Evolutionary conservation across 2,888 invertebrate species (phyloP).

Genomic region (Rhaphigaster nebulosa): DNA sequence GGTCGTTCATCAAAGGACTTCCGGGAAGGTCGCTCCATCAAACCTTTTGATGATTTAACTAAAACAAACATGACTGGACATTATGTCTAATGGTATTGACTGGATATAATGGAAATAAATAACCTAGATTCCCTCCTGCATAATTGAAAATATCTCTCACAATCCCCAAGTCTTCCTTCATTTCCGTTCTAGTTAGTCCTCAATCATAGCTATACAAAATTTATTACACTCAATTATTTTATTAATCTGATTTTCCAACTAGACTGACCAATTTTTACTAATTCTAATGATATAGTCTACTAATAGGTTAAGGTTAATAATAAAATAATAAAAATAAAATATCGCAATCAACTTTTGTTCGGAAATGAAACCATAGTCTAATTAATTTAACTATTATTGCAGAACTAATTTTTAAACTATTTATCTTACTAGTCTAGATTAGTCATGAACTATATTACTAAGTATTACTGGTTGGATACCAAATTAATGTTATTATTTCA

Average conservation of each 20-base stretch:
- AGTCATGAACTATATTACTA: too few species aligned
- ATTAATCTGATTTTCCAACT: background rate
- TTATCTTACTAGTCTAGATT: too few species aligned
- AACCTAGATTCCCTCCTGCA: background rate
- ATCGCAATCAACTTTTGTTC: too few species aligned
- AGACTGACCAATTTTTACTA: too few species aligned
- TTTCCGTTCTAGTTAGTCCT: background rate
- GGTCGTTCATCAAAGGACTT: slow-evolving; percentile 30
- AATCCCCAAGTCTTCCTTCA: background rate
- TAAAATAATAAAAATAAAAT: too few species aligned
- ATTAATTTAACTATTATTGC: too few species aligned
- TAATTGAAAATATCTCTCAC: background rate
- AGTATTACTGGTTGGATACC: too few species aligned
- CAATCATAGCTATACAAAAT: background rate
- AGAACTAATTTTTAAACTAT: too few species aligned
- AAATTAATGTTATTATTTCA: too few species aligned
- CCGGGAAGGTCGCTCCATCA: slow-evolving; percentile 36
- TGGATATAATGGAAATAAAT: background rate
- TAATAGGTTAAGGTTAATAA: too few species aligned
- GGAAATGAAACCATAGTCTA: too few species aligned
- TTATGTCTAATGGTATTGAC: background rate
- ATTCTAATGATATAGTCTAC: too few species aligned
- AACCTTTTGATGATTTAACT: slow-evolving; percentile 37
- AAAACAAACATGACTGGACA: slow-evolving; percentile 15
- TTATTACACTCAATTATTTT: background rate